Evolutionary conservation across 1,140 invertebrate genomes (phyloP), one percentile per base, ranked within the genome.

Genomic region (Meloidogyne hapla): DNA sequence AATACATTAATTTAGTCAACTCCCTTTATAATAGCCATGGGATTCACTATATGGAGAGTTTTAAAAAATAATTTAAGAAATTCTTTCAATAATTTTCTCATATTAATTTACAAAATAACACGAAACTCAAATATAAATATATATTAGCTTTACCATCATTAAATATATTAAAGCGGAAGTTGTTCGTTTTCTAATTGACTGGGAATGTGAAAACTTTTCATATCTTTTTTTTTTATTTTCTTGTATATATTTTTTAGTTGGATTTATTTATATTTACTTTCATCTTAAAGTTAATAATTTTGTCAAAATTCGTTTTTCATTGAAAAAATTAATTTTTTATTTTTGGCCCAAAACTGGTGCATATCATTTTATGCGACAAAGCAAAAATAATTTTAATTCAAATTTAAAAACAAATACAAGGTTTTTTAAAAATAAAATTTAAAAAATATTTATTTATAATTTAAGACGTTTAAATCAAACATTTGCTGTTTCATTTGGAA

Each of bases 181-280:
- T 56, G 18, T 56, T 56, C 18, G 5, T 2, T 56, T 56, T 56
- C 0, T 56, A 56, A 56, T 56, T 56, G n/a, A 5, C 48, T 56
- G 48, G 48, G 48, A 56, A 56, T n/a, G 48, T n/a, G 48, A 56
- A 56, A 56, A 56, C 18, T 56, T 56, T 56, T 56, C 48, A 33
- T 8, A 6, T 33, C 33, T 6, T 8, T 6, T 0, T 33, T 33
- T 33, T 33, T 33, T 0, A 33, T 33, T 33, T 33, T 33, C 33
- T 33, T 4, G n/a, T 5, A 5, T 8, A n/a, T 8, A 6, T 5
- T 56, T 56, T 56, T 56, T 21, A n/a, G 2, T 56, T 48, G 45
- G 45, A 56, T 56, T 56, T 56, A 13, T n/a, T n/a, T n/a, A 1
- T 56, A n/a, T 56, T n/a, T 56, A 15, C 42, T 15, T 15, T 45